These are phyloP conservation scores for Lutjanus argentimaculatus DNA, from an alignment of 2,797 vertebrate species.

Conservation along the genomic window DNA sequence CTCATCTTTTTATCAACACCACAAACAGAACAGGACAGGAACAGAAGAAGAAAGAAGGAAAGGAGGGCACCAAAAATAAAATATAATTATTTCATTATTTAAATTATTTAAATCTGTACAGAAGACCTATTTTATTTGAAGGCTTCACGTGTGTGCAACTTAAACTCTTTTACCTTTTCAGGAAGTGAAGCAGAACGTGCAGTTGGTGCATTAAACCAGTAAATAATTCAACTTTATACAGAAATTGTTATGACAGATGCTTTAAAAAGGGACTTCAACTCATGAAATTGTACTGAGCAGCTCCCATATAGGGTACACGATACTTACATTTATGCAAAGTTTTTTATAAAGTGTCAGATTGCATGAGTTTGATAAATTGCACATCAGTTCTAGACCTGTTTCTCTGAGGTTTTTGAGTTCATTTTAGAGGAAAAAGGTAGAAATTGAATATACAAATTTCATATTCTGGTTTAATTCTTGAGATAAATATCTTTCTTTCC, in stretches of 20 bases:
- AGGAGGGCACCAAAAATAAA: neutral
- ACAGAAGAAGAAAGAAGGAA: too few species aligned
- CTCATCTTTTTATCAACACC: slow-evolving; percentile 25
- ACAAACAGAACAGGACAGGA: neutral
- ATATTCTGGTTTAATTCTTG: neutral
- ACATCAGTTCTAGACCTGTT: neutral
- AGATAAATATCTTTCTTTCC: neutral
- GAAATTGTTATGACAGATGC: neutral
- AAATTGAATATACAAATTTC: neutral
- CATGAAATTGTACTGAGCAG: neutral
- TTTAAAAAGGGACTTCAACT: neutral
- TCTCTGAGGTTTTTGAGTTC: neutral
- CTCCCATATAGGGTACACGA: neutral
- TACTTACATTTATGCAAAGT: neutral
- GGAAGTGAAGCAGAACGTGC: neutral
- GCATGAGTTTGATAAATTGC: too few species aligned
- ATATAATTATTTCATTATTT: neutral
- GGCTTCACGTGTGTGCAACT: neutral
- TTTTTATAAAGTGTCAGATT: neutral
- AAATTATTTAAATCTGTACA: neutral
- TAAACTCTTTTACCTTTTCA: neutral
- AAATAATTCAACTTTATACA: neutral
- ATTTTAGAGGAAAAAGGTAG: neutral
- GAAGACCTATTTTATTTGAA: neutral
- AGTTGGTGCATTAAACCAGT: neutral